phyloP scores from a whole-genome alignment of 1,140 invertebrate species.

The Rhopalosiphum maidis region DNA sequence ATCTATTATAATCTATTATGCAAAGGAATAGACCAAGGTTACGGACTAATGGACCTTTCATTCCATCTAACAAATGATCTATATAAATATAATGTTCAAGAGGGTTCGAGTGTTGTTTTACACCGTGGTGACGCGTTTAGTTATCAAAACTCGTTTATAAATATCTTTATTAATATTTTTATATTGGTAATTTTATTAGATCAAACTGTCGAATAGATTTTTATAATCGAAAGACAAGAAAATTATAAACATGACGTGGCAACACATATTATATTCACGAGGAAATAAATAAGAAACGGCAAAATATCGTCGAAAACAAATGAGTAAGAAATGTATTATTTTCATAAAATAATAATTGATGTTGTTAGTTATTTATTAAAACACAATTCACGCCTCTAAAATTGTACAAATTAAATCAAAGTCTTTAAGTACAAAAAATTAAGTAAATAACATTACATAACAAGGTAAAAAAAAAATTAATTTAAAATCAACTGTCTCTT shows the following conservation, averaged over 20 bases:
- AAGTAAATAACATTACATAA: not conserved
- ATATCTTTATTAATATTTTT: no score
- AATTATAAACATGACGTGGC: not conserved
- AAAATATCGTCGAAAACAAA: not conserved
- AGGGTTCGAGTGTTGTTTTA: no score
- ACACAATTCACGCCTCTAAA: not conserved
- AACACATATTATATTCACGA: not conserved
- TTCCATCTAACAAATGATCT: no score
- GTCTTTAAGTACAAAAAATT: not conserved
- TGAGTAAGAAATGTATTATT: not conserved
- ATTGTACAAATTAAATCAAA: not conserved
- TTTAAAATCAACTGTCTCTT: not conserved
- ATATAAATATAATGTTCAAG: no score
- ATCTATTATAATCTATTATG: no score
- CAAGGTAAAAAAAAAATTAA: not conserved
- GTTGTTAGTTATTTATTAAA: not conserved
- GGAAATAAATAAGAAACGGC: not conserved
- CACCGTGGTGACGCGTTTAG: no score
- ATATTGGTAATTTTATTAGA: no score
- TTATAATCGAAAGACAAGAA: not conserved
- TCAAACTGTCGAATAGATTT: not conserved
- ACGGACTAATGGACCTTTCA: no score
- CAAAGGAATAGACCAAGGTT: no score
- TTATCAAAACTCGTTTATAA: no score
- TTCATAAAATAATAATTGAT: conserved; percentile 12